phyloP scores from a whole-genome alignment of 2,113 vertebrate species.

The Xerus inauris region DNA sequence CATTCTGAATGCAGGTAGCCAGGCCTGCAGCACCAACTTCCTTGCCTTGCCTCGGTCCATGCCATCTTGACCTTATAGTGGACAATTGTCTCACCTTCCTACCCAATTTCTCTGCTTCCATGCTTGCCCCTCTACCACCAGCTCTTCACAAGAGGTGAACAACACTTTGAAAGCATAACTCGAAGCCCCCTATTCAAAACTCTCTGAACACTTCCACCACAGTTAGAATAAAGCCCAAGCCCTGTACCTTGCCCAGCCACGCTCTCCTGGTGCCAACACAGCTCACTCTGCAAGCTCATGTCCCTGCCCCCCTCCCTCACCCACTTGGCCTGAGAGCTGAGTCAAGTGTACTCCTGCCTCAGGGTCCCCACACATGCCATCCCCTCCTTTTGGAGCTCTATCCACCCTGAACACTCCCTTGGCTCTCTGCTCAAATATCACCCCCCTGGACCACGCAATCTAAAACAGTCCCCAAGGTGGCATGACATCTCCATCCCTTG shows the following conservation, averaged over 20 bases:
- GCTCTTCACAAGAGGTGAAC: neutral
- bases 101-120: neutral
- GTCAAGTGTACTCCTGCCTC: neutral
- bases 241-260: neutral
- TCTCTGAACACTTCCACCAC: neutral
- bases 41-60: neutral
- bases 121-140: neutral
- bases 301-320: neutral
- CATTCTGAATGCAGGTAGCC: neutral
- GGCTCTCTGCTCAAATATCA: neutral
- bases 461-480: neutral
- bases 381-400: neutral
- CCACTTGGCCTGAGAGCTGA: neutral
- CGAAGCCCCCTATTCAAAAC: neutral
- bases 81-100: neutral
- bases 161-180: neutral
- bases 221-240: neutral
- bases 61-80: neutral
- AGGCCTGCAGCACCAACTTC: neutral
- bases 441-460: neutral
- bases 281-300: neutral
- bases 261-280: accelerated
- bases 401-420: neutral
- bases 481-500: neutral
- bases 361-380: accelerated